Conservation (phyloP, 2,888 invertebrate genomes). For the Sipha maydis region DNA sequence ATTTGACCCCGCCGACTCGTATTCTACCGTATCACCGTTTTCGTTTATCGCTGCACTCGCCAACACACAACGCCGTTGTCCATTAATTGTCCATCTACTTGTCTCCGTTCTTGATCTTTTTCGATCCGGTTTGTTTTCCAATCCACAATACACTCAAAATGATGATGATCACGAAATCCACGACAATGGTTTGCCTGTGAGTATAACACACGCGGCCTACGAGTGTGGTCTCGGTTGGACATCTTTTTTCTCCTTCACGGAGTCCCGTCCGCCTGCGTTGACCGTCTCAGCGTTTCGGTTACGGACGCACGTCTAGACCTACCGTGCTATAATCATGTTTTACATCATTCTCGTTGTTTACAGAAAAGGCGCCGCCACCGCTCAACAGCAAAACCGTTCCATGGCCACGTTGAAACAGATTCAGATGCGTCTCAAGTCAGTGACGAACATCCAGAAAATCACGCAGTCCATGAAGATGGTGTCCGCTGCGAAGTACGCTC, state of each 20-base stretch:
- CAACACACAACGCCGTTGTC: background rate
- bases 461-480: constrained; percentile 99
- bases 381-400: constrained; percentile 78
- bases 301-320: too few species aligned
- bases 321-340: background rate
- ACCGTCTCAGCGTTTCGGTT: too few species aligned
- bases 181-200: constrained; percentile 51
- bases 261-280: too few species aligned
- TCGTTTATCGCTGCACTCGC: background rate
- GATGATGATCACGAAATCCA: constrained; percentile 54
- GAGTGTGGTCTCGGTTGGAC: background rate
- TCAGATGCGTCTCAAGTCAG: constrained; percentile 92
- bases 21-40: background rate
- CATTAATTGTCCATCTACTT: background rate
- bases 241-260: background rate
- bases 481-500: constrained; percentile 82
- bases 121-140: background rate
- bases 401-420: constrained; percentile 97
- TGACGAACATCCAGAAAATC: constrained; percentile 99
- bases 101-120: background rate
- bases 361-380: constrained; percentile 41
- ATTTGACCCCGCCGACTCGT: constrained; percentile 46
- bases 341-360: background rate
- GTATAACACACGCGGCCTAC: background rate
- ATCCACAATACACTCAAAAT: background rate